Evolutionary conservation across 2,888 invertebrate species (phyloP), one percentile per base, ranked within the genome.

Genomic region (Drosophila mimetica): DNA sequence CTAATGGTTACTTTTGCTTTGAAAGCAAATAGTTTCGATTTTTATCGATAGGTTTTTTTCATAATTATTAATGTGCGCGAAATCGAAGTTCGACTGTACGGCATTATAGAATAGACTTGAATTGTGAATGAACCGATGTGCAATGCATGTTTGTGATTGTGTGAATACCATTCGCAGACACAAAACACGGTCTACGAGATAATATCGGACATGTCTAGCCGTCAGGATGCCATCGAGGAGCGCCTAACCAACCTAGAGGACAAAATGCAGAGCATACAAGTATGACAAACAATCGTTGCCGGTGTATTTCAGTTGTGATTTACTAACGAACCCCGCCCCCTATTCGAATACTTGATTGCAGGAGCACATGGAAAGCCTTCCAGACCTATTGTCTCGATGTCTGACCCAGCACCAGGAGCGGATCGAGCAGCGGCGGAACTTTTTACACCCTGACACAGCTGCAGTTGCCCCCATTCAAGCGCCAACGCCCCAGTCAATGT

Each of bases 181-280:
- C 98, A 99, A 93, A 98, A 97, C 90, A 97, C 97, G 55, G 98
- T 99, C 81, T 99, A 99, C 92, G 99, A 99, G 93, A 96, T 99
- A 89, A 98, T 99, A 76, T 97, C 98, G 60, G 99, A 99, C 89
- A 97, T 99, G 96, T 97, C 97, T 90, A 95, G 96, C 70, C 95
- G 98, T 57, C 98, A 99, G 92, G 97, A 98, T 91, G 95, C 95
- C 53, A 94, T 99, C 82, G 99, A 99, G 92, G 97, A 98, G 92
- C 95, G 98, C 89, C 94, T 99, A 89, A 95, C 96, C 79, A 95
- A 96, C 89, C 94, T 99, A 91, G 99, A 99, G 93, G 97, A 98
- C 90, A 97, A 97, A 92, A 93, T 99, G 88, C 94, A 94, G 77
- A 93, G 95, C 73, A 93, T 98, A 89, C 97, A 98, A 93, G 94